Conservation (phyloP, 2,797 vertebrate species). For the Typhlichthys subterraneus region DNA sequence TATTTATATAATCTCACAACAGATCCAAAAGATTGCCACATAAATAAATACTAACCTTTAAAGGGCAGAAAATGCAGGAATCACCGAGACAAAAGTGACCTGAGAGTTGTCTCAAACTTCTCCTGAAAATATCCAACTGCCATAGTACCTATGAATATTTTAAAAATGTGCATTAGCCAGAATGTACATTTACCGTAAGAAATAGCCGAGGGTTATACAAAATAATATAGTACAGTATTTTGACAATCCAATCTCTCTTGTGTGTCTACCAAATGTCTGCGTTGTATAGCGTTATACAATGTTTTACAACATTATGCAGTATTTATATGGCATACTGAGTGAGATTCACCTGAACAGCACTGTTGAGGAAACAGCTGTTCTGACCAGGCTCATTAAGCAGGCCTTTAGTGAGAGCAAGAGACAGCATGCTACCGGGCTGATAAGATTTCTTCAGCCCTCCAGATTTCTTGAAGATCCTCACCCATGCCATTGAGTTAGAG, state of each 20-base stretch:
- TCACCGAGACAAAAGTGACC: constrained; percentile 94
- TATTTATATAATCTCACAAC: background rate
- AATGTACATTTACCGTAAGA: background rate
- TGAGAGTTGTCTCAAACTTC: constrained; percentile 92
- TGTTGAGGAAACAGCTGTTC: constrained; percentile 98
- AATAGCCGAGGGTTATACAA: too few species aligned
- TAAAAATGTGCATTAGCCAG: background rate
- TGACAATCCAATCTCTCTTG: background rate
- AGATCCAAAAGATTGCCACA: background rate
- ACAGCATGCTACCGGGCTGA: constrained; percentile 94
- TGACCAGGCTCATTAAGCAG: constrained; percentile 94
- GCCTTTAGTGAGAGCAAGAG: constrained; percentile 93
- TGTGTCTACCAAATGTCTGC: background rate
- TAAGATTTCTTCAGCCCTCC: constrained; percentile 91
- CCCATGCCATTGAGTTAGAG: constrained; percentile 91
- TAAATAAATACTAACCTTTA: constrained; percentile 82
- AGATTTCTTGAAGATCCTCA: constrained; percentile 91
- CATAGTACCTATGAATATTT: constrained; percentile 86
- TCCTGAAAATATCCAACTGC: constrained; percentile 97
- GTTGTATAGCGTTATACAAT: background rate
- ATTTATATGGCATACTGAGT: background rate
- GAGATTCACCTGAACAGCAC: constrained; percentile 91
- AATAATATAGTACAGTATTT: too few species aligned
- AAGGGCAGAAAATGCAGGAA: constrained; percentile 95
- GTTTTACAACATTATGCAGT: too few species aligned